A percentile compares a stretch with the other conserved stretches of the same genome.
Evolutionary conservation across 2,888 invertebrate species (phyloP).

Genomic region (Mactromeris polynyma): DNA sequence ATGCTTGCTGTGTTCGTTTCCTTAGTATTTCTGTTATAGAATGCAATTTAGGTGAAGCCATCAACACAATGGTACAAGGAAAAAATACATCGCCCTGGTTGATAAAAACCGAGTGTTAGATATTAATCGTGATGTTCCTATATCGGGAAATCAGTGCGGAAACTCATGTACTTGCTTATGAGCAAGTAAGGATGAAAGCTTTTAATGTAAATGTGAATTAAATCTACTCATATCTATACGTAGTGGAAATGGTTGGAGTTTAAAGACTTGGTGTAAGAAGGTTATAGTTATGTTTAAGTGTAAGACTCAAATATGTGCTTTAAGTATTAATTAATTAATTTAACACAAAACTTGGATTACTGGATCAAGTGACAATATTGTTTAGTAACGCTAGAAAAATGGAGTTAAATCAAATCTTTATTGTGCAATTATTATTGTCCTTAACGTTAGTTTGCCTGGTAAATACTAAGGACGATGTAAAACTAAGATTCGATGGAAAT

Average conservation of each 20-base stretch:
- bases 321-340: neutral
- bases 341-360: constrained; percentile 1
- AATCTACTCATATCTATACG: neutral
- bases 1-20: neutral
- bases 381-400: neutral
- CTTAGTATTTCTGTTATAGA: neutral
- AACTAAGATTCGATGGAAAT: constrained; percentile 87
- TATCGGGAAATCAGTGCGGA: neutral
- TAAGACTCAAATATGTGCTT: too few relatives aligned
- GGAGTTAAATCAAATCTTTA: neutral
- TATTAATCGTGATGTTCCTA: neutral
- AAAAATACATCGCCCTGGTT: neutral
- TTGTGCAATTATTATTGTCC: neutral
- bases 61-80: neutral
- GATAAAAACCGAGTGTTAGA: neutral
- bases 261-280: neutral
- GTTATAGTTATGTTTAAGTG: neutral
- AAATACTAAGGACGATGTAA: constrained; percentile 67
- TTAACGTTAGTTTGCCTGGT: neutral
- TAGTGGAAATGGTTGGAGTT: neutral
- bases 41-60: neutral
- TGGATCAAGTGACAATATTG: neutral
- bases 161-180: neutral
- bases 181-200: neutral
- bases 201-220: neutral